These are phyloP conservation scores for Falcaria lacertinaria DNA, from an alignment of 2,888 invertebrate genomes.

Conservation along the genomic window DNA sequence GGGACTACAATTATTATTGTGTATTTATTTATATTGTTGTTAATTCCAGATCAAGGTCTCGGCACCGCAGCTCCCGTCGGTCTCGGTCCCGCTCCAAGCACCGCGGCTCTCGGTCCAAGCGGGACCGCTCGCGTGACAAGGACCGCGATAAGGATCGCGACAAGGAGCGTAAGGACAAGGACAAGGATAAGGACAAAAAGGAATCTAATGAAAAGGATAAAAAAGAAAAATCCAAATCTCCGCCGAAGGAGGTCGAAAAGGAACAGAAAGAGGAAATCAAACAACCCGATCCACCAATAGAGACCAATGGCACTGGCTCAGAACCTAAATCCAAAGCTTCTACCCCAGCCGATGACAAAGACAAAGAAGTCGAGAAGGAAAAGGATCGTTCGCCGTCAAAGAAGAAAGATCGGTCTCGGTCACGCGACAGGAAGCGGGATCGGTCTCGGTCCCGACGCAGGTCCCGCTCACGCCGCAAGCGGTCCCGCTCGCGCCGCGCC, in stretches of 20 bases:
- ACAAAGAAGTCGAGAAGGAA: slow-evolving; percentile 37
- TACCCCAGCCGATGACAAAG: slow-evolving; percentile 50
- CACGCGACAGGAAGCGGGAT: slow-evolving; percentile 66
- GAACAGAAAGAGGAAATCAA: slow-evolving; percentile 43
- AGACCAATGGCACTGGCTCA: slow-evolving; percentile 50
- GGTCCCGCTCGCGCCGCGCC: slow-evolving; percentile 64
- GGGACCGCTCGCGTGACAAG: slow-evolving; percentile 63
- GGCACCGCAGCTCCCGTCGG: slow-evolving; percentile 80
- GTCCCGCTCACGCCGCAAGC: slow-evolving; percentile 76
- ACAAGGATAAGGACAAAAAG: slow-evolving; percentile 48
- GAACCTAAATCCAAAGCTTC: slow-evolving; percentile 55
- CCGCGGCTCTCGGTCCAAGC: slow-evolving; percentile 75
- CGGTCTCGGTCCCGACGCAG: slow-evolving; percentile 81
- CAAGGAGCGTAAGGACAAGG: slow-evolving; percentile 46
- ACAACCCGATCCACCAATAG: slow-evolving; percentile 10
- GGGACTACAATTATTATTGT: too few relatives aligned
- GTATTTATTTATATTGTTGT: not conserved
- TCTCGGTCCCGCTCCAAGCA: slow-evolving; percentile 73
- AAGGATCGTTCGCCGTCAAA: slow-evolving; percentile 57
- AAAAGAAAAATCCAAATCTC: slow-evolving; percentile 45
- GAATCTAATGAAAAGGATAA: slow-evolving; percentile 44
- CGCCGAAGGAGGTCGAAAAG: slow-evolving; percentile 34
- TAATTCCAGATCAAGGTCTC: slow-evolving; percentile 66
- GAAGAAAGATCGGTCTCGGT: slow-evolving; percentile 69
- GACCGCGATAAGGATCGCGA: slow-evolving; percentile 26